These are phyloP conservation scores for Ceyx melanurus DNA, from an alignment of 2,113 vertebrate genomes.

Conservation along the genomic window DNA sequence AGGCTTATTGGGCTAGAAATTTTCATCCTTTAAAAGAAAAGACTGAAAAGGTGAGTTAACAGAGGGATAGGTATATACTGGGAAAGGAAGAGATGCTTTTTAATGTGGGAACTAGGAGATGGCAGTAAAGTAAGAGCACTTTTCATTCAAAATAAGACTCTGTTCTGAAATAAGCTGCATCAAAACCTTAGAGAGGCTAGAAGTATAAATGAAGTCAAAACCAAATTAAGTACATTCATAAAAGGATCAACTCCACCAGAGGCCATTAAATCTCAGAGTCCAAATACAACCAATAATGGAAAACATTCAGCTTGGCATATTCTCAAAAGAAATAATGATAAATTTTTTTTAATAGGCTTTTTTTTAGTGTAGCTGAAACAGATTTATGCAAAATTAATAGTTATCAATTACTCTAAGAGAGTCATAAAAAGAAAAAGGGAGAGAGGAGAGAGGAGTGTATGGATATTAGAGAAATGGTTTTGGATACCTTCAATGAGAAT, in stretches of 20 bases:
- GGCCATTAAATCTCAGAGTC: background rate
- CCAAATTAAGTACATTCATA: background rate
- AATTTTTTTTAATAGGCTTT: background rate
- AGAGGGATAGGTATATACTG: background rate
- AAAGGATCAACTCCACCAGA: background rate
- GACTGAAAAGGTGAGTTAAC: background rate
- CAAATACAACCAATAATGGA: background rate
- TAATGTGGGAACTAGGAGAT: background rate
- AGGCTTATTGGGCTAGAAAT: background rate
- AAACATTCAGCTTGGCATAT: background rate
- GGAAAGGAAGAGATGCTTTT: background rate
- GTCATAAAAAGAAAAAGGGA: background rate
- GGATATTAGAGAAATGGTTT: background rate
- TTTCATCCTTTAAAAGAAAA: background rate
- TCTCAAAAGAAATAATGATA: background rate
- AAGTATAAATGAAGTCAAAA: background rate
- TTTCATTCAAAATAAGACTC: background rate
- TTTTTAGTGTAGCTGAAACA: background rate
- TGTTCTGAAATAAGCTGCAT: background rate
- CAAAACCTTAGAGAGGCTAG: background rate
- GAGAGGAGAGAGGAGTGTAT: background rate
- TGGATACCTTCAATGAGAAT: background rate
- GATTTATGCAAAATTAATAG: background rate
- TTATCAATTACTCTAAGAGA: background rate
- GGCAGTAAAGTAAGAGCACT: background rate